Evolutionary conservation across 2,113 vertebrate genomes (phyloP), one percentile per base, ranked within the genome.

Genomic region (Phalacrocorax brasilianus): DNA sequence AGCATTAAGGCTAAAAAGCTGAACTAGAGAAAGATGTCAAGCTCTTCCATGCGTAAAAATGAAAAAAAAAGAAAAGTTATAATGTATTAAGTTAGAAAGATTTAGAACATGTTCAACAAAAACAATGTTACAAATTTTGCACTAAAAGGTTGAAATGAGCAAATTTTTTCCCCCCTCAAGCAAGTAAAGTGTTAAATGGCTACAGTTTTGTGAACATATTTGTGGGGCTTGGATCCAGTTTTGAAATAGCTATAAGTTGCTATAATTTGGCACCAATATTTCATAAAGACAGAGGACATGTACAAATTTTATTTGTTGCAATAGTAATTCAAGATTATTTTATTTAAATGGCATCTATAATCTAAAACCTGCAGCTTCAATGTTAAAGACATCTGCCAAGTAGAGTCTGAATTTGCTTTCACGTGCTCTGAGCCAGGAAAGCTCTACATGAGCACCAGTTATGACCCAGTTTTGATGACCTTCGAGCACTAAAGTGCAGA

Each of bases 391-490:
- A 27, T 28, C 38, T 83, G n/a, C 42, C 23, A 83, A 73, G 45
- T 3, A 45, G 26, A 33, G 6, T 47, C 20, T 74, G 52, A 90
- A 67, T 91, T 92, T 84, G 47, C 30, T 11, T 68, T 59, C 19
- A 13, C 8, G 9, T 1, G 4, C 38, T 59, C 28, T 9, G 24
- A 91, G 63, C 33, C 56, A 78, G 35, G 27, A 38, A 91, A 91
- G 28, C 59, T 72, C 52, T 65, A 44, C 33, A 6, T 50, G n/a
- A 63, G 14, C 8, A 2, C 30, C 35, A 68, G 21, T 35, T 70
- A 59, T 65, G 72, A 92, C 83, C n/a, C 52, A 91, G 47, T 94
- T 96, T 81, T 81, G 49, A 75, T 40, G 79, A 86, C 50, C 77
- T 96, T 62, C 0, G 0, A 67, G 53, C 42, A 38, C 22, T 65